phyloP scores from a whole-genome alignment of 2,113 vertebrate genomes.

The Chlamydotis undulata region DNA sequence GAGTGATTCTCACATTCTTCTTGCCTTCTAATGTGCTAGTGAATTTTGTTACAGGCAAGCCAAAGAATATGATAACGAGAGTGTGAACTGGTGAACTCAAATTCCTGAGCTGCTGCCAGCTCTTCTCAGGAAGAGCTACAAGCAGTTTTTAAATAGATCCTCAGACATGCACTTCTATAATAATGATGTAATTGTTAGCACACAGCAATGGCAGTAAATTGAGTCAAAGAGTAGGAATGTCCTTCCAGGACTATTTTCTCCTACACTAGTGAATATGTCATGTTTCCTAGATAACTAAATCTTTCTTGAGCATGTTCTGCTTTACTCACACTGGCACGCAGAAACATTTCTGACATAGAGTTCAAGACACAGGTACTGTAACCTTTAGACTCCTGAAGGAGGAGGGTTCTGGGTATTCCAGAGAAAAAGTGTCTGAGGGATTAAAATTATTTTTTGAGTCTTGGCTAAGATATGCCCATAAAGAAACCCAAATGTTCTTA shows the following conservation, averaged over 20 bases:
- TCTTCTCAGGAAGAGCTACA: no score
- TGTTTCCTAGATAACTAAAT: neutral
- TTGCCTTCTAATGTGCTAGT: neutral
- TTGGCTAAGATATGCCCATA: neutral
- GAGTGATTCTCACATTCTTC: neutral
- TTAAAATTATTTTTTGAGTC: neutral
- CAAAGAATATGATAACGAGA: neutral
- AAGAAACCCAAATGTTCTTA: neutral
- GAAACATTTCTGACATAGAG: neutral
- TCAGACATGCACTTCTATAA: neutral
- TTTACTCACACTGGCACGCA: neutral
- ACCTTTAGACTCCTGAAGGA: neutral
- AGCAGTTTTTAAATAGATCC: neutral
- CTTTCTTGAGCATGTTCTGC: neutral
- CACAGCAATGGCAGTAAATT: neutral
- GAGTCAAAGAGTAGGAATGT: neutral
- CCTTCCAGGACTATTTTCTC: neutral
- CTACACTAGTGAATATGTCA: neutral
- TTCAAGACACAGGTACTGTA: neutral
- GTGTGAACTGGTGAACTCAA: neutral
- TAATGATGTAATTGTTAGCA: neutral
- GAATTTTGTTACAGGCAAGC: neutral
- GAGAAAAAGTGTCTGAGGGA: neutral
- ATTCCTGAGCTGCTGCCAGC: neutral
- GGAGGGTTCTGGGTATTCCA: neutral